phyloP scores from a whole-genome alignment of 2,888 invertebrate species.

The Philopedon plagiatum region DNA sequence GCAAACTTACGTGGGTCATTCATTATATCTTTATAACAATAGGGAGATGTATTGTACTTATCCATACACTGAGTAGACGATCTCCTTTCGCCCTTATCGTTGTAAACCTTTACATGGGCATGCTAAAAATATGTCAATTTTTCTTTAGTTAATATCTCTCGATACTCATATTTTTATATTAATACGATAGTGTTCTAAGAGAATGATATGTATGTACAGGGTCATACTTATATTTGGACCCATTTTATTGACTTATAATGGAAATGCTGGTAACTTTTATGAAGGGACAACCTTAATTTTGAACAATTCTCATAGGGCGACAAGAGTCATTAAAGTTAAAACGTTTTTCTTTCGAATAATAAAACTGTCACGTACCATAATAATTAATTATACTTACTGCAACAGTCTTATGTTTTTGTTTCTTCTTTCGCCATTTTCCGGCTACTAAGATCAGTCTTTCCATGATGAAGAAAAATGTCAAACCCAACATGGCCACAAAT shows the following conservation, averaged over 20 bases:
- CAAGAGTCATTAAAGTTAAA: no score
- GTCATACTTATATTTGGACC: no score
- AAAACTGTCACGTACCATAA: no score
- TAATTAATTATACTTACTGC: conserved; percentile 32
- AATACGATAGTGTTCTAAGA: no score
- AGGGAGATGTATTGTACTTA: conserved; percentile 90
- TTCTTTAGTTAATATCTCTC: no score
- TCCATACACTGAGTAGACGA: conserved; percentile 80
- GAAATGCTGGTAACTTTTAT: no score
- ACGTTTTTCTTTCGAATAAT: no score
- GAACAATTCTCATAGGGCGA: no score
- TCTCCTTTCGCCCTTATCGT: conserved; percentile 63
- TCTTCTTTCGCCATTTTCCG: conserved; percentile 85
- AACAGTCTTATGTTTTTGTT: conserved; percentile 67
- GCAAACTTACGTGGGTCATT: conserved; percentile 61
- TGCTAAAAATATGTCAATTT: conserved; percentile 46
- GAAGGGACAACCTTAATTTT: no score
- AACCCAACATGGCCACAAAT: conserved; percentile 84
- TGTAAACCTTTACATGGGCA: conserved; percentile 76
- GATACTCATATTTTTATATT: not conserved
- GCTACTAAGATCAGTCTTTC: conserved; percentile 86
- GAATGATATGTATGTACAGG: no score
- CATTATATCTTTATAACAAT: conserved; percentile 88
- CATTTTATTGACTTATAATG: no score
- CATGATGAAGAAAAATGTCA: conserved; percentile 91